phyloP scores from a whole-genome alignment of 1,140 invertebrate genomes.

The Drosophila auraria region DNA sequence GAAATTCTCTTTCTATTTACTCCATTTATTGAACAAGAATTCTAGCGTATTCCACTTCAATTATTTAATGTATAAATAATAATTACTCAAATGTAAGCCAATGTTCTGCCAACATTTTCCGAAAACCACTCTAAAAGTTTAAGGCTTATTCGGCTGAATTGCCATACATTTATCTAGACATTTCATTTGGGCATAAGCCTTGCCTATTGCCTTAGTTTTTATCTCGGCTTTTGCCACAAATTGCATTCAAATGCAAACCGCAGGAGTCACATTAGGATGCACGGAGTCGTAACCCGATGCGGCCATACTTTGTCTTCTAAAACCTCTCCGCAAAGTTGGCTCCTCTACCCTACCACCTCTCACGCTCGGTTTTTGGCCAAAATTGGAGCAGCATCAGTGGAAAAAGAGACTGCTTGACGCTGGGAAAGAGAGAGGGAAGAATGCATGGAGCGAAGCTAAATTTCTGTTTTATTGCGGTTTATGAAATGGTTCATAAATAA shows the following conservation, averaged over 20 bases:
- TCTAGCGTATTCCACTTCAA: too few relatives aligned
- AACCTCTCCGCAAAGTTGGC: constrained; percentile 20
- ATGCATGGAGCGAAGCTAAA: constrained; percentile 41
- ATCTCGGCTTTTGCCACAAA: constrained; percentile 69
- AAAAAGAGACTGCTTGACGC: not conserved
- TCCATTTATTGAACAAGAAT: not conserved
- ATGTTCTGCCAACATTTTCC: not conserved
- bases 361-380: constrained; percentile 26
- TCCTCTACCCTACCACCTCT: not conserved
- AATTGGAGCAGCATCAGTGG: constrained; percentile 48
- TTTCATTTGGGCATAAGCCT: constrained; percentile 54
- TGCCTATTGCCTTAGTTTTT: constrained; percentile 69
- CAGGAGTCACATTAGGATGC: constrained; percentile 74
- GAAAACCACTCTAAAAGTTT: constrained; percentile 31
- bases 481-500: constrained; percentile 78
- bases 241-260: constrained; percentile 78
- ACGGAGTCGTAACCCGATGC: constrained; percentile 55
- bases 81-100: not conserved
- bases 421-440: constrained; percentile 44
- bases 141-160: constrained; percentile 18
- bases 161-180: constrained; percentile 30
- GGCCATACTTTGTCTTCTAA: constrained; percentile 65
- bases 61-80: too few relatives aligned
- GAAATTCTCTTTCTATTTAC: not conserved
- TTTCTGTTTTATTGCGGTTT: constrained; percentile 76